Base-by-base conservation (phyloP, 2,113 vertebrate species). In the Pandion haliaetus region DNA sequence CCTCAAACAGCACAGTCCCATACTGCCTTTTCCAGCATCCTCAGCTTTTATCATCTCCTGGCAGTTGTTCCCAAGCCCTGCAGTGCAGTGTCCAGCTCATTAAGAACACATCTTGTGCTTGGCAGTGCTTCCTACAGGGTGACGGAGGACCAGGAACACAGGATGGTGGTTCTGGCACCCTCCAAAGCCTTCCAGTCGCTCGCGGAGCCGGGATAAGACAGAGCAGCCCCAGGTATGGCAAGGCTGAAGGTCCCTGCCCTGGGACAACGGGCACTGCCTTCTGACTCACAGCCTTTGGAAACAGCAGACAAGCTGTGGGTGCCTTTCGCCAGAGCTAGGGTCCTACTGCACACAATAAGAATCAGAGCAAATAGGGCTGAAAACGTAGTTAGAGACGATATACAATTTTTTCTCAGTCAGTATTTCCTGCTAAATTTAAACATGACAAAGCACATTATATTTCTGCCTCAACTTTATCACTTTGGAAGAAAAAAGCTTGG, bases 381-480 rank as follows among this genome's bases (percentile, higher is more conserved):
- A 93, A 97, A 78, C 8, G 44, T 80, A 71, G 13, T 88, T n/a
- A 70, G n/a, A 66, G 83, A 91, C 44, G 73, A 97, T 44, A 86
- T 2, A 81, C 9, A 16, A 21, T 76, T 90, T 90, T 81, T 58
- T 40, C 42, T 88, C 63, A 15, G 92, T 90, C 86, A 88, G 88
- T 94, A 58, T 82, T 84, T 91, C 28, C 14, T 90, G 87, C 79
- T 95, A 95, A 93, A 98, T 97, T 96, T 97, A 91, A 81, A 87
- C 82, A 77, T 49, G 88, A 94, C 88, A 97, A 95, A 97, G 76
- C 85, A 87, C 84, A 45, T 78, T 97, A 72, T 91, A n/a, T 93
- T 95, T 94, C 89, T 93, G 87, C 87, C 91, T 91, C 86, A 90
- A 32, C 50, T 91, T 79, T 45, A 95, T 65, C 86, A 61, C 36